Conservation (phyloP, 2,888 invertebrate genomes). For the Agrilus cyanescens region DNA sequence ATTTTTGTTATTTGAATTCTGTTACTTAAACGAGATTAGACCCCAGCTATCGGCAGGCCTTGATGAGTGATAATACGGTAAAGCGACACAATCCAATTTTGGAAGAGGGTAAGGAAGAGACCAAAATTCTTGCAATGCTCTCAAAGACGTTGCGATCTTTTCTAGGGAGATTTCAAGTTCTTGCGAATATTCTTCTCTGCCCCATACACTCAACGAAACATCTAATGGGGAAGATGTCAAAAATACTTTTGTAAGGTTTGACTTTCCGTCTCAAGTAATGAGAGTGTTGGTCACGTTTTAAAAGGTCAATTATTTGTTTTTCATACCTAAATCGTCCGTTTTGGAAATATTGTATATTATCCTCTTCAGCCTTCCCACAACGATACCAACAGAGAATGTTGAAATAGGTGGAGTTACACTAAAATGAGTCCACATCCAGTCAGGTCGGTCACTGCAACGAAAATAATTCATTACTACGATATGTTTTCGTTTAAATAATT, state of each 20-base stretch:
- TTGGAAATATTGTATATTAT: conserved; percentile 15
- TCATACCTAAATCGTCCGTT: conserved; percentile 24
- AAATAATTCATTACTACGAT: no score
- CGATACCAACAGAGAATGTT: conserved; percentile 60
- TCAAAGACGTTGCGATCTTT: conserved; percentile 46
- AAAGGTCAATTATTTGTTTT: conserved; percentile 20
- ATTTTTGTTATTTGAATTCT: neutral
- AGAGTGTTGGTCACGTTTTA: neutral
- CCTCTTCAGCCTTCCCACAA: conserved; percentile 51
- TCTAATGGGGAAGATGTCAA: conserved; percentile 12
- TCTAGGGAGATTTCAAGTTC: conserved; percentile 46
- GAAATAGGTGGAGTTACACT: conserved; percentile 63
- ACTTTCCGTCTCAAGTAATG: conserved; percentile 10
- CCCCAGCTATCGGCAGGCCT: conserved; percentile 73
- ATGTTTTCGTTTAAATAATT: no score
- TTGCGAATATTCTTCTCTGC: conserved; percentile 47
- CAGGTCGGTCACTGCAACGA: conserved; percentile 37
- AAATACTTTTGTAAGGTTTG: neutral
- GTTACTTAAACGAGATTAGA: conserved; percentile 64
- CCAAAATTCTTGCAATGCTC: conserved; percentile 51
- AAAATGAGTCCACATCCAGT: conserved; percentile 57
- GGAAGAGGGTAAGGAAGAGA: conserved; percentile 51
- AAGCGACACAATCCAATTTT: conserved; percentile 59
- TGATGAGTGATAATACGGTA: conserved; percentile 59
- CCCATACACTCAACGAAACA: conserved; percentile 49